phyloP scores from a whole-genome alignment of 1,140 invertebrate species.

The Hycleus phaleratus region DNA sequence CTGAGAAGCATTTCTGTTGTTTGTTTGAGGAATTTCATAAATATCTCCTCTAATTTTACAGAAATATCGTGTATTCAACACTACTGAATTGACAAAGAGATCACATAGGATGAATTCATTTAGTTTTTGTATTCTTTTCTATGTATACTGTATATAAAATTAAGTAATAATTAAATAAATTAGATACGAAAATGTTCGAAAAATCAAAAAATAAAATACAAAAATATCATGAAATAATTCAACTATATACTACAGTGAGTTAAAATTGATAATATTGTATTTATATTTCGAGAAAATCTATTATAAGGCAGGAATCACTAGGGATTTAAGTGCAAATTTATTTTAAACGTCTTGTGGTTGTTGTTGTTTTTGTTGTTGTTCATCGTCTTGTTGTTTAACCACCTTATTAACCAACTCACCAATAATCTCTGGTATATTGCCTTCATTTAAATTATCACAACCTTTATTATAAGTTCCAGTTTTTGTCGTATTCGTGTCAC shows the following conservation, averaged over 20 bases:
- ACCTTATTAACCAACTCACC: too few relatives aligned
- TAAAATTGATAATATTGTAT: conserved; percentile 3
- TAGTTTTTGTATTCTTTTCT: too few relatives aligned
- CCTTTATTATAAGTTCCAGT: too few relatives aligned
- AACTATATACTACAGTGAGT: background rate
- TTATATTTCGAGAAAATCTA: conserved; percentile 1
- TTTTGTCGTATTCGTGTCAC: background rate
- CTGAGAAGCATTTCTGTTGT: background rate
- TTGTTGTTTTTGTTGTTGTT: background rate
- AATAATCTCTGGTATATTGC: too few relatives aligned
- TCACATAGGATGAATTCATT: conserved; percentile 6
- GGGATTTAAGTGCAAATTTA: conserved; percentile 10
- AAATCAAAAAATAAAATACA: background rate
- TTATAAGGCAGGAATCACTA: conserved; percentile 14
- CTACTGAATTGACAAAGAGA: conserved; percentile 15
- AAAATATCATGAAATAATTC: background rate
- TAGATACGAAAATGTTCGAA: background rate
- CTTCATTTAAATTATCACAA: too few relatives aligned
- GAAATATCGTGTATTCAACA: too few relatives aligned
- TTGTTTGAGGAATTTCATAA: too few relatives aligned
- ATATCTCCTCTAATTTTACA: too few relatives aligned
- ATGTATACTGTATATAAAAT: background rate
- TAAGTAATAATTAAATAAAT: conserved; percentile 13
- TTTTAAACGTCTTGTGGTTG: conserved; percentile 5
- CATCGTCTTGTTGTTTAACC: background rate